phyloP scores from a whole-genome alignment of 2,888 invertebrate species.

The Bellardia pandia region DNA sequence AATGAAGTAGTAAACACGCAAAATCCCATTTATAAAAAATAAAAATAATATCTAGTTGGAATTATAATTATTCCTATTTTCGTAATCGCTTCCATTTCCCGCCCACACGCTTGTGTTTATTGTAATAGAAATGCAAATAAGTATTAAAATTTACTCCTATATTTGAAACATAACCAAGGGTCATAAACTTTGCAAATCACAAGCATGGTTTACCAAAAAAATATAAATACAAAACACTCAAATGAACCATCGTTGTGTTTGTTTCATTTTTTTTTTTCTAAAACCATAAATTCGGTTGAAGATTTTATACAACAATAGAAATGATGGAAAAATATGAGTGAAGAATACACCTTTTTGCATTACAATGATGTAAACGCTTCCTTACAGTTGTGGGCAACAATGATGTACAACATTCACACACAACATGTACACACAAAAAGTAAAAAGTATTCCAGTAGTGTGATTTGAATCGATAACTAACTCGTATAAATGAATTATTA shows the following conservation, averaged over 20 bases:
- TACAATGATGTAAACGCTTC: constrained; percentile 13
- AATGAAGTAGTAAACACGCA: constrained; percentile 59
- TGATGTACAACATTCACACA: no score
- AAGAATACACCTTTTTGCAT: constrained; percentile 40
- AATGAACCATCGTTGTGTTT: constrained; percentile 20
- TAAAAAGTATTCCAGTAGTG: no score
- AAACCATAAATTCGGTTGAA: constrained; percentile 52
- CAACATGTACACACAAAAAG: no score
- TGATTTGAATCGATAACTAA: no score
- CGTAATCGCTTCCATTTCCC: constrained; percentile 26
- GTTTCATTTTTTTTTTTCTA: constrained; percentile 12
- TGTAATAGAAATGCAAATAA: constrained; percentile 68
- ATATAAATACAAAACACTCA: constrained; percentile 11
- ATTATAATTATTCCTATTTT: constrained; percentile 54
- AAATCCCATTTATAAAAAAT: constrained; percentile 45
- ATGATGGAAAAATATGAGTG: constrained; percentile 40
- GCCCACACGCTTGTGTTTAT: constrained; percentile 29
- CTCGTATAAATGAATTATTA: no score
- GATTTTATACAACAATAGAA: constrained; percentile 26
- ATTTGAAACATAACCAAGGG: constrained; percentile 60
- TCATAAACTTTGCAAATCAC: constrained; percentile 69
- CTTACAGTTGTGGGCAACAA: constrained; percentile 27
- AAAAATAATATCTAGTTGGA: constrained; percentile 47
- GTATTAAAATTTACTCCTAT: constrained; percentile 54
- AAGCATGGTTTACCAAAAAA: constrained; percentile 47